These are phyloP conservation scores for Drosophila simulans DNA, from an alignment of 1,140 invertebrate genomes.

Conservation along the genomic window DNA sequence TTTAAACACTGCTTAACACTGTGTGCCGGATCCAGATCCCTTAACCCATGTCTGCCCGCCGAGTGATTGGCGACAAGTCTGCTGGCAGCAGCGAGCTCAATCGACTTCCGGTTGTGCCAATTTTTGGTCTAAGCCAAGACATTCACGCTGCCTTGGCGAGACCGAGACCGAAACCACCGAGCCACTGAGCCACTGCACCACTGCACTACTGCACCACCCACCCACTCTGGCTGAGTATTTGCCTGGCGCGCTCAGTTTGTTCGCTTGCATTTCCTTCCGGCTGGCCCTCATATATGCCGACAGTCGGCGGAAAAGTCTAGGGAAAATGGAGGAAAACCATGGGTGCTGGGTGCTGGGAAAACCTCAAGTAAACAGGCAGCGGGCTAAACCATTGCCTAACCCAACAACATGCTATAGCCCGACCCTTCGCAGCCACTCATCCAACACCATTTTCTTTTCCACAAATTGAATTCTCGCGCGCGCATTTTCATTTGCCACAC, in stretches of 20 bases:
- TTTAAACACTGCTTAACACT: neutral
- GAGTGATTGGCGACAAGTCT: slow-evolving; percentile 34
- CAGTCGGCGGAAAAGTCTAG: slow-evolving; percentile 14
- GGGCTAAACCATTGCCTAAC: slow-evolving; percentile 34
- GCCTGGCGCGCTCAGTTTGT: slow-evolving; percentile 68
- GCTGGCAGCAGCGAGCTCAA: slow-evolving; percentile 37
- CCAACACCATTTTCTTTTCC: slow-evolving; percentile 58
- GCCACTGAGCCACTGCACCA: too few species aligned
- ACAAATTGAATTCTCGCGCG: slow-evolving; percentile 78
- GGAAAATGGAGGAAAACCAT: slow-evolving; percentile 10
- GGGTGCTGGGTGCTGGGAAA: slow-evolving; percentile 8
- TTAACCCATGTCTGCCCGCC: neutral
- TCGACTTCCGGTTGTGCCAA: slow-evolving; percentile 75
- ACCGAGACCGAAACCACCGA: neutral
- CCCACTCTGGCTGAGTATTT: slow-evolving; percentile 38
- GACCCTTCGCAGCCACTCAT: neutral
- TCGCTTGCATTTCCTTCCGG: slow-evolving; percentile 80
- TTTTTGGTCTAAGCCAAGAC: slow-evolving; percentile 47
- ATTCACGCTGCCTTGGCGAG: slow-evolving; percentile 19
- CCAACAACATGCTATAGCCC: slow-evolving; percentile 18
- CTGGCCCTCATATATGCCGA: slow-evolving; percentile 45
- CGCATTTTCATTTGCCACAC: slow-evolving; percentile 59
- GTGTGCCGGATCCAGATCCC: neutral
- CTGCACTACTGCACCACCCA: neutral
- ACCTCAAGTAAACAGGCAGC: slow-evolving; percentile 78